Percentiles rank a stretch among this genome's conserved stretches.
phyloP scores from a whole-genome alignment of 2,113 vertebrate species.

The Cheirogaleus medius region DNA sequence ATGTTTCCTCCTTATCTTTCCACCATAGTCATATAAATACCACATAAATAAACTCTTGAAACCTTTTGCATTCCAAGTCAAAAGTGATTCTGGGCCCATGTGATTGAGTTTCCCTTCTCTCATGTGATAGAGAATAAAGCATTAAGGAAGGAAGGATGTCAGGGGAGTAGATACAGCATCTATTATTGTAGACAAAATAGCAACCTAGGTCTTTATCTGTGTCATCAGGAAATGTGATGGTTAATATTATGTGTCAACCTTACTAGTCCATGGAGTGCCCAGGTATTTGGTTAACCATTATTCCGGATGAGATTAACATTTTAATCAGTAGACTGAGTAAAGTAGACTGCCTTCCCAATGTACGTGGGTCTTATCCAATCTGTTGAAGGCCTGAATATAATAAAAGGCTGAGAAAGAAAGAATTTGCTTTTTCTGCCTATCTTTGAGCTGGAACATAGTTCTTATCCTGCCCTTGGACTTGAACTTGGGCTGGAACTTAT shows the following conservation, averaged over 20 bases:
- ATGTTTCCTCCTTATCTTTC: neutral
- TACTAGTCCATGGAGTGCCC: neutral
- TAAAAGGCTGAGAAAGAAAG: neutral
- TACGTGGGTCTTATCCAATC: neutral
- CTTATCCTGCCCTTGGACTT: neutral
- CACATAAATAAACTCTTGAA: neutral
- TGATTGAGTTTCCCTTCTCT: neutral
- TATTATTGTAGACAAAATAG: neutral
- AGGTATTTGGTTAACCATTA: neutral
- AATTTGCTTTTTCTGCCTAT: neutral
- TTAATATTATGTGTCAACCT: neutral
- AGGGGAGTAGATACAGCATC: neutral
- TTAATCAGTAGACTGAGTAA: neutral
- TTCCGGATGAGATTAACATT: neutral
- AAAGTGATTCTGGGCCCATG: neutral
- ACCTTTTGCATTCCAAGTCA: neutral
- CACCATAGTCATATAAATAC: neutral
- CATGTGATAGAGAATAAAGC: neutral
- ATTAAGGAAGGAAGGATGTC: neutral
- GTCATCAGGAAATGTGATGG: neutral
- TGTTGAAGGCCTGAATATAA: neutral
- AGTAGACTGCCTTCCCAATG: neutral
- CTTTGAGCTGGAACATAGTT: neutral
- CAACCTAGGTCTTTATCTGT: neutral
- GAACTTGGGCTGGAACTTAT: neutral